Evolutionary conservation across 2,113 vertebrate genomes (phyloP).

Genomic region (Sorex fumeus): DNA sequence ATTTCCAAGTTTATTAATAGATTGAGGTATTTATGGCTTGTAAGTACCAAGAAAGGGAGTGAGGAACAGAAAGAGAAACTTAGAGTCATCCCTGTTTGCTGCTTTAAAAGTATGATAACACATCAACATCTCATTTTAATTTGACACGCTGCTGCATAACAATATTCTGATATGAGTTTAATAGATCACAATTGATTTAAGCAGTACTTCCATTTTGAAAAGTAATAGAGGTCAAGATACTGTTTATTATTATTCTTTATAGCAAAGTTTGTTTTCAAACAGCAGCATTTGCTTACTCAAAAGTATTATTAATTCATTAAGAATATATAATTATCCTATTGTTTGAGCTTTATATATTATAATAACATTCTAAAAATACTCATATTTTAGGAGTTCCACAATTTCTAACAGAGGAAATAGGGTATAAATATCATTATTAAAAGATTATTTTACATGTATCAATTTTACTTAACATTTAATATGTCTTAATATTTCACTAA

Average conservation of each 20-base stretch:
- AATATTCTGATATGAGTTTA: not conserved
- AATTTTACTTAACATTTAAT: not conserved
- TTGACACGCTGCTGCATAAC: not conserved
- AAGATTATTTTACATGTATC: not conserved
- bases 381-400: not conserved
- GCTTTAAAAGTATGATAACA: not conserved
- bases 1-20: not conserved
- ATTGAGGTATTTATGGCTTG: too few relatives aligned
- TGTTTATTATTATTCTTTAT: not conserved
- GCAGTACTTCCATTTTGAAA: not conserved
- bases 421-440: not conserved
- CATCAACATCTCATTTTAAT: not conserved
- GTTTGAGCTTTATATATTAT: not conserved
- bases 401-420: not conserved
- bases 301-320: not conserved
- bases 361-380: not conserved
- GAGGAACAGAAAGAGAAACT: too few relatives aligned
- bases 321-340: not conserved
- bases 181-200: not conserved
- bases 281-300: not conserved
- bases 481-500: not conserved
- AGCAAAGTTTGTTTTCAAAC: not conserved
- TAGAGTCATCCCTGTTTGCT: too few relatives aligned
- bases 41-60: too few relatives aligned
- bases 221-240: not conserved